Base-by-base conservation (phyloP, 2,888 invertebrate species). In the Phengaris alcon region DNA sequence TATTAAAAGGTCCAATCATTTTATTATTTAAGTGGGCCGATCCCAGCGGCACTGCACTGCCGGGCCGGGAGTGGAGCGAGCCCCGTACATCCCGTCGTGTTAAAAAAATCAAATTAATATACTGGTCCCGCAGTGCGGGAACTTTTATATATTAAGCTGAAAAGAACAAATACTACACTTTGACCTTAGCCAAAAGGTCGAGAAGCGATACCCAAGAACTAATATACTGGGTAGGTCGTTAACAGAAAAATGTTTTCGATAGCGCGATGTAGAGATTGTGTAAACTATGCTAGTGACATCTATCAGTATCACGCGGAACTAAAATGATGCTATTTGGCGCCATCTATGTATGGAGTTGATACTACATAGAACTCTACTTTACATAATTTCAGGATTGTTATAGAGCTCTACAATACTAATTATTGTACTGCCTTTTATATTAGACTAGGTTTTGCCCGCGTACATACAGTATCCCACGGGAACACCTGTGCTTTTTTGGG, bases 21-120 rank as follows among this genome's bases (percentile, higher is more conserved):
- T 22, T 22, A 22, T 22, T 22, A 0, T 22, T 15, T 46, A 46
- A 6, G 10, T 64, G 35, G 81, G 81, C 81, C 81, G 78, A 80
- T 82, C 81, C 81, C 81, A 80, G 81, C 80, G 80, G 81, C 81
- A 82, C 80, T 81, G 82, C 80, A 80, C 80, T 80, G 81, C 80
- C 80, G 79, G 81, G 80, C 80, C 80, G 79, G 80, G 80, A 80
- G 80, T 80, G 81, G 81, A 80, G 80, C 81, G 81, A 81, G 81
- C 81, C 78, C 81, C 81, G 80, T 80, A 79, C 82, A 80, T 82
- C 82, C 81, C 81, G 79, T 80, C 81, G 78, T 74, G 68, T 22
- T 1, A 22, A 0, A 22, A 22, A 22, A 22, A 22, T 22, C 22
- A 22, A 1, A 22, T 22, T 22, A 22, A 22, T 22, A 22, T 22